These are phyloP conservation scores for Corythaeola cristata DNA, from an alignment of 2,113 vertebrate genomes.

Conservation along the genomic window DNA sequence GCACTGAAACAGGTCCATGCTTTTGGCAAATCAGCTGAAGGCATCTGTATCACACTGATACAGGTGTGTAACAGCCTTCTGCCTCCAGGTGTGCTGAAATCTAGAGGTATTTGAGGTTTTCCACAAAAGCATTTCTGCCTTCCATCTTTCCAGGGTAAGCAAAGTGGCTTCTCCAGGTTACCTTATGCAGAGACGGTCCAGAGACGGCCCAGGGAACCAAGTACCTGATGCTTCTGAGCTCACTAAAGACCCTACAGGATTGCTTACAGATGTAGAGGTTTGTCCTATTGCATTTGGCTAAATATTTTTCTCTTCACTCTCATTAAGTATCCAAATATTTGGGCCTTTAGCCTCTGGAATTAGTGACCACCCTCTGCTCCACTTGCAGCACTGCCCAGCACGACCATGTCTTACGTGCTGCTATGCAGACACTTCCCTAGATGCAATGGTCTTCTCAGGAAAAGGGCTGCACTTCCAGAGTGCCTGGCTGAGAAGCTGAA, in stretches of 20 bases:
- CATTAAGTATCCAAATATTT: not conserved
- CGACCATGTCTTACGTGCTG: fast-evolving
- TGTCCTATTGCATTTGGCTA: not conserved
- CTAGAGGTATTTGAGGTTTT: not conserved
- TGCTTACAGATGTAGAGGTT: not conserved
- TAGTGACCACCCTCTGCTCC: not conserved
- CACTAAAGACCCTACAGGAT: not conserved
- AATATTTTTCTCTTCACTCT: not conserved
- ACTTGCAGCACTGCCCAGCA: not conserved
- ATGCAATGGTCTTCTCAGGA: not conserved
- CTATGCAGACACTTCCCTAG: not conserved
- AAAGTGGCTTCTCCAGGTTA: not conserved
- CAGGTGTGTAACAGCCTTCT: not conserved
- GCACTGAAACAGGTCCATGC: not conserved
- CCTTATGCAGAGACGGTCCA: not conserved
- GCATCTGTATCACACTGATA: not conserved
- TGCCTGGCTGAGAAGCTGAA: not conserved
- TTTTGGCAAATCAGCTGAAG: not conserved
- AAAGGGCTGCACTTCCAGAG: not conserved
- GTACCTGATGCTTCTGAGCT: not conserved
- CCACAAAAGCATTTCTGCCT: not conserved
- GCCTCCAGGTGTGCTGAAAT: not conserved
- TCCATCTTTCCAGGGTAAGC: not conserved
- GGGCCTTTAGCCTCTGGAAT: not conserved
- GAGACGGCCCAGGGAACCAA: not conserved